Evolutionary conservation across 2,113 vertebrate genomes (phyloP), one percentile per base, ranked within the genome.

Genomic region (Gymnarchus niloticus): DNA sequence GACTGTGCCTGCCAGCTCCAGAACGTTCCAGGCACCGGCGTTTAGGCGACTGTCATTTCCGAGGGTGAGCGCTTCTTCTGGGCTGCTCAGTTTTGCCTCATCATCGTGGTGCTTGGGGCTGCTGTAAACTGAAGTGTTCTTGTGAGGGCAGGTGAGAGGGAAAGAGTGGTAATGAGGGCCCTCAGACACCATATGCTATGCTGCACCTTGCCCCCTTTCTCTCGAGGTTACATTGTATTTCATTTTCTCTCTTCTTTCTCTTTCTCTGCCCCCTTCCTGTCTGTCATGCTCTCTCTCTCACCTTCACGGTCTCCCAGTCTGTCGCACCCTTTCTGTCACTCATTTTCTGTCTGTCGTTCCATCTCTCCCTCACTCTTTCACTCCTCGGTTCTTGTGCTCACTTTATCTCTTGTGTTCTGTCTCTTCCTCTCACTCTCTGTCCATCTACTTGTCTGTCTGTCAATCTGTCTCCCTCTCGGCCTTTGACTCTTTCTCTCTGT

Each of bases 131-230:
- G 84, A 92, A 94, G 89, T 91, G 90, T 90, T 90, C 92, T 91
- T 93, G 84, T 85, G 91, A 92, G 91, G 87, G 86, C 84, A 78
- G 48, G 57, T 59, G 25, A 87, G 78, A 89, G 87, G 88, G 85
- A 87, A 86, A 89, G 91, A 87, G 78, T 87, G 90, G 85, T 90
- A 94, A 93, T 91, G 93, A 93, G 92, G 91, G 86, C 91, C 92
- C 91, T 94, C 93, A 94, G 92, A 85, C 89, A 89, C 93, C 94
- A 94, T 93, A 94, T 95, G 93, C 88, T 91, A 83, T 90, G 91
- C 85, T 77, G 59, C 65, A 57, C 49, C 83, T 65, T 86, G 84
- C 89, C 89, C 88, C 86, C 92, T 56, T 51, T 78, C 89, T 90
- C 92, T 92, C 92, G 92, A 92, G 88, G 90, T 88, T 88, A 87